phyloP scores from a whole-genome alignment of 1,140 invertebrate species.

The Leptonema lineaticorne region DNA sequence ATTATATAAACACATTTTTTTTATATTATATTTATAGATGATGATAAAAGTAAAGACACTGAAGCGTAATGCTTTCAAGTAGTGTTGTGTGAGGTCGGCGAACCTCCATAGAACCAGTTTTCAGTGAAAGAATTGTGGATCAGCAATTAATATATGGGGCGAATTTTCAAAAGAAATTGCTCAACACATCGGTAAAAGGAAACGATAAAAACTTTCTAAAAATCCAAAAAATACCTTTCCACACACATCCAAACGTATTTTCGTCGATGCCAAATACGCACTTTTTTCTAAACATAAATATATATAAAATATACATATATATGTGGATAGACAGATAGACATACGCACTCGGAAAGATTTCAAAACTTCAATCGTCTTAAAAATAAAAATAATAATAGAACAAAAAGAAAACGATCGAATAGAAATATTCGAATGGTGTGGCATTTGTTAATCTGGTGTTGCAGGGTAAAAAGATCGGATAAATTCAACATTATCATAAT shows the following conservation, averaged over 20 bases:
- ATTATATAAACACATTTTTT: no score
- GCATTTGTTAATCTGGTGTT: not conserved
- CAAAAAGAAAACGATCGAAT: no score
- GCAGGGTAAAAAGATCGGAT: conserved; percentile 4
- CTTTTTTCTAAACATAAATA: no score
- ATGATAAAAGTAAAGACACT: not conserved
- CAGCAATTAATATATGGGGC: conserved; percentile 11
- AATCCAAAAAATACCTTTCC: no score
- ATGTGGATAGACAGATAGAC: no score
- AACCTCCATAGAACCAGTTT: conserved; percentile 2
- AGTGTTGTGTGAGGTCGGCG: conserved; percentile 10
- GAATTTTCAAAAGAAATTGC: conserved; percentile 8
- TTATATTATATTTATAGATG: no score
- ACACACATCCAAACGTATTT: no score
- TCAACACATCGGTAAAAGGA: conserved; percentile 1
- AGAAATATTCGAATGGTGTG: conserved; percentile 1
- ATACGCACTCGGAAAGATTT: no score
- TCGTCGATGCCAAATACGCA: no score
- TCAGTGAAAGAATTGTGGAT: conserved; percentile 4
- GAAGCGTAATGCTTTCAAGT: conserved; percentile 10
- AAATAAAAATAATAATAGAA: no score
- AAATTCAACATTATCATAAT: conserved; percentile 23
- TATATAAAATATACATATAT: no score
- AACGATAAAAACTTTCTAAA: not conserved
- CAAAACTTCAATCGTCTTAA: no score